Percentiles rank a stretch among this genome's conserved stretches.
Conservation (phyloP, 2,797 vertebrate genomes). For the Streptopelia turtur region DNA sequence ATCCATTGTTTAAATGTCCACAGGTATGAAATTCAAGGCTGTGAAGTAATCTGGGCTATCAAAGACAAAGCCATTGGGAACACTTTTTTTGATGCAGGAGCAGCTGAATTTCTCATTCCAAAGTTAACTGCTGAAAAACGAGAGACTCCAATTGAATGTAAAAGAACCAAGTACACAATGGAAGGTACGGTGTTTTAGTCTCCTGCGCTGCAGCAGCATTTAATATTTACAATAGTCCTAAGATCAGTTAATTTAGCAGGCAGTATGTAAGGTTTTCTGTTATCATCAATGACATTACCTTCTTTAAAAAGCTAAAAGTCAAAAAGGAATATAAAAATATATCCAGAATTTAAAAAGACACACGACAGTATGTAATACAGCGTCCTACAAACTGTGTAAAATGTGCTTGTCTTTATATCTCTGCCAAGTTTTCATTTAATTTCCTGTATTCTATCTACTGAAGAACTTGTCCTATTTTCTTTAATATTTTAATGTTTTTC, state of each 20-base stretch:
- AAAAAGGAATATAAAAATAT: neutral
- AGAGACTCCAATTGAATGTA: slow-evolving; percentile 78
- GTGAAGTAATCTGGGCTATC: slow-evolving; percentile 95
- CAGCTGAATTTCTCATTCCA: slow-evolving; percentile 92
- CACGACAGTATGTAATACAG: neutral
- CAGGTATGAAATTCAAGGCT: slow-evolving; percentile 92
- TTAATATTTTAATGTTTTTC: neutral
- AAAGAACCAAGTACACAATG: slow-evolving; percentile 87
- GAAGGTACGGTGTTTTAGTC: slow-evolving; percentile 64
- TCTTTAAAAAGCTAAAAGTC: neutral
- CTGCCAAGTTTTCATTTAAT: neutral
- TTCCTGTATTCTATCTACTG: neutral
- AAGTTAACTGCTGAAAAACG: slow-evolving; percentile 81
- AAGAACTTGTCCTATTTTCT: neutral
- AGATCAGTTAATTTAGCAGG: neutral
- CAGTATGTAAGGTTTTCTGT: neutral
- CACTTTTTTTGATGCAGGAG: slow-evolving; percentile 94
- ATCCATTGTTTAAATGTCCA: neutral
- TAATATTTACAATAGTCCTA: neutral
- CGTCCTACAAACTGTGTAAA: neutral
- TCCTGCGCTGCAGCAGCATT: neutral
- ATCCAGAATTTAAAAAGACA: neutral
- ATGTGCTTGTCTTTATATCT: neutral
- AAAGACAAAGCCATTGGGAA: slow-evolving; percentile 97
- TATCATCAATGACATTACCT: neutral